These are phyloP conservation scores for Griposia aprilina DNA, from an alignment of 2,888 invertebrate genomes.

Conservation along the genomic window DNA sequence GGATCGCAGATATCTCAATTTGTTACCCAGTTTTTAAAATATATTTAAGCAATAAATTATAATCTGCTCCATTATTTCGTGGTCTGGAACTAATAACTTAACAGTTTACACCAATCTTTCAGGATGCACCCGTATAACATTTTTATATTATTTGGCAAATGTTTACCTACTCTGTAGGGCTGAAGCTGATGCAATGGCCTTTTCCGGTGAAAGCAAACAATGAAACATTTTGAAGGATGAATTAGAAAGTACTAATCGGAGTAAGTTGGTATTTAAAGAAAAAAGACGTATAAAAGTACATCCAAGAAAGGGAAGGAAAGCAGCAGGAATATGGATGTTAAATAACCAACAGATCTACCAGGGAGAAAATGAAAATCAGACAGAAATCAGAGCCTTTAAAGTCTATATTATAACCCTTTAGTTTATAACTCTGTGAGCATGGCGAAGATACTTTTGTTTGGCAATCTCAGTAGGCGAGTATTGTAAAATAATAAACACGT, in stretches of 20 bases:
- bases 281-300: background rate
- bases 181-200: background rate
- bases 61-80: slow-evolving; percentile 42
- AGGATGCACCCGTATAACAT: slow-evolving; percentile 45
- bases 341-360: background rate
- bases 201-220: slow-evolving; percentile 7
- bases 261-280: background rate
- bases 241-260: background rate
- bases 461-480: slow-evolving; percentile 25
- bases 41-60: slow-evolving; percentile 46
- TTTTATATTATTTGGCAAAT: slow-evolving; percentile 54
- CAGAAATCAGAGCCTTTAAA: background rate
- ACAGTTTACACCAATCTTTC: slow-evolving; percentile 62
- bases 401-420: background rate
- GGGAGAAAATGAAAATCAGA: background rate
- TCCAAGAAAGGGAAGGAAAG: background rate
- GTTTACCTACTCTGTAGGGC: slow-evolving; percentile 43
- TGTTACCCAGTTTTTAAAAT: background rate
- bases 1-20: slow-evolving; percentile 18
- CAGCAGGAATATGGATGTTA: background rate
- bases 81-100: slow-evolving; percentile 58
- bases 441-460: background rate
- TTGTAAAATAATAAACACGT: slow-evolving; percentile 42
- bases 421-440: slow-evolving; percentile 10
- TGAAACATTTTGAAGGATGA: background rate